These are phyloP conservation scores for Loris lydekkerianus DNA, from an alignment of 2,797 vertebrate species.

Conservation along the genomic window DNA sequence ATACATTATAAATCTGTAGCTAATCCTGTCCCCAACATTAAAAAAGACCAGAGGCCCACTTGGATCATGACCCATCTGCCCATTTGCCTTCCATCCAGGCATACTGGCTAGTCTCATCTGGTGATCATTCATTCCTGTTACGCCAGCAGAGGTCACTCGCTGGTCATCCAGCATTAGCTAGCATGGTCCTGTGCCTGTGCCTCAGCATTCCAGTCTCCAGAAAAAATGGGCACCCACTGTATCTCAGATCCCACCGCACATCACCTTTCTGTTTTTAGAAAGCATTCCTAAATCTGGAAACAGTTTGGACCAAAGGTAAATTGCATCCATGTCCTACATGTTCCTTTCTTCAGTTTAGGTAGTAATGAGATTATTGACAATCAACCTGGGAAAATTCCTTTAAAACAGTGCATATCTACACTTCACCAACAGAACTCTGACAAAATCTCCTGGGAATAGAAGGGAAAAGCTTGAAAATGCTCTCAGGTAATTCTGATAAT, in stretches of 20 bases:
- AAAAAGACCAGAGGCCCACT: neutral
- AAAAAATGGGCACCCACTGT: neutral
- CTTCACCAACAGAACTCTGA: constrained; percentile 5
- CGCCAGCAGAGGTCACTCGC: neutral
- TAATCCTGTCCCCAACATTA: neutral
- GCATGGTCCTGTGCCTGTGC: neutral
- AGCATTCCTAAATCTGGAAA: neutral
- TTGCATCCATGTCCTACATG: neutral
- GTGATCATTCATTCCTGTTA: neutral
- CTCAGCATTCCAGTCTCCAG: neutral
- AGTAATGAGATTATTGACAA: neutral
- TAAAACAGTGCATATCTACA: neutral
- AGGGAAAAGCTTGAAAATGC: neutral
- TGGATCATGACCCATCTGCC: neutral
- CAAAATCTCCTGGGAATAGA: neutral
- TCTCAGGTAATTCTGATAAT: neutral
- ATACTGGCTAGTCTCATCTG: neutral
- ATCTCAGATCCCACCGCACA: neutral
- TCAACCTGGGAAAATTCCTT: neutral
- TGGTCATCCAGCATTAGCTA: neutral
- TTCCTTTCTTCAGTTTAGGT: neutral
- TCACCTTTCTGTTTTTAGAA: neutral
- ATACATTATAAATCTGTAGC: neutral
- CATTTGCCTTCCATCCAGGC: neutral
- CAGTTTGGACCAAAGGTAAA: neutral